Evolutionary conservation across 2,113 vertebrate species (phyloP).

Genomic region (Prietella phreatophila): DNA sequence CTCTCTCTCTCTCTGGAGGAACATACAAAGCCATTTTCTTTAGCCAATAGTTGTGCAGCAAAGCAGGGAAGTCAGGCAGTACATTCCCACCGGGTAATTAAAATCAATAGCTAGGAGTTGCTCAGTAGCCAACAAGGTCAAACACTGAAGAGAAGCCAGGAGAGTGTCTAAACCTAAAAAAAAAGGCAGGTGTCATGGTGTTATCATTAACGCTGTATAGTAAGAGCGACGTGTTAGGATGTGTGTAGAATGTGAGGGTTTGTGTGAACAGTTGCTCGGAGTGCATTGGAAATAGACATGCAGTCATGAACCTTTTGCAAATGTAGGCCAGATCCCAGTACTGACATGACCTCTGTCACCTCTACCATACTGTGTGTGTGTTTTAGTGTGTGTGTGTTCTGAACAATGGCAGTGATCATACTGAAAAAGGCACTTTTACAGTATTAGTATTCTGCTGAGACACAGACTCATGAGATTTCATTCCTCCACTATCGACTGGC

Average conservation of each 20-base stretch:
- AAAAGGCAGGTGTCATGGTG: constrained; percentile 72
- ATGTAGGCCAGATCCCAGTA: constrained; percentile 21
- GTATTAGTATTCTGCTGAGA: constrained; percentile 84
- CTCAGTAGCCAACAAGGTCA: constrained; percentile 88
- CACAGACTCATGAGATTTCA: constrained; percentile 64
- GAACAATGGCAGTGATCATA: constrained; percentile 23
- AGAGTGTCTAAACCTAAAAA: constrained; percentile 71
- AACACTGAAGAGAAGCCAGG: constrained; percentile 74
- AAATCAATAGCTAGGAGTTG: constrained; percentile 94
- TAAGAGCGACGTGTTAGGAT: constrained; percentile 39
- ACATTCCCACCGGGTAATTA: constrained; percentile 88
- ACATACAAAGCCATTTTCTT: constrained; percentile 78
- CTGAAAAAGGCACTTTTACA: constrained; percentile 36
- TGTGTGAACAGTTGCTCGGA: background rate
- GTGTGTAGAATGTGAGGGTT: constrained; percentile 5
- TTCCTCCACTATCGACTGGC: constrained; percentile 79
- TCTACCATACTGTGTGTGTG: constrained; percentile 11
- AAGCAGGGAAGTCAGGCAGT: constrained; percentile 81
- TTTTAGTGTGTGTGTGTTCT: constrained; percentile 36
- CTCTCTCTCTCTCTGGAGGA: constrained; percentile 69
- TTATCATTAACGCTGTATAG: constrained; percentile 80
- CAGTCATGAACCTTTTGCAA: constrained; percentile 26
- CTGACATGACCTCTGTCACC: background rate
- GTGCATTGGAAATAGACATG: constrained; percentile 7
- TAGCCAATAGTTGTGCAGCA: constrained; percentile 80